Conservation (phyloP, 2,113 vertebrate genomes). For the Azemiops feae region DNA sequence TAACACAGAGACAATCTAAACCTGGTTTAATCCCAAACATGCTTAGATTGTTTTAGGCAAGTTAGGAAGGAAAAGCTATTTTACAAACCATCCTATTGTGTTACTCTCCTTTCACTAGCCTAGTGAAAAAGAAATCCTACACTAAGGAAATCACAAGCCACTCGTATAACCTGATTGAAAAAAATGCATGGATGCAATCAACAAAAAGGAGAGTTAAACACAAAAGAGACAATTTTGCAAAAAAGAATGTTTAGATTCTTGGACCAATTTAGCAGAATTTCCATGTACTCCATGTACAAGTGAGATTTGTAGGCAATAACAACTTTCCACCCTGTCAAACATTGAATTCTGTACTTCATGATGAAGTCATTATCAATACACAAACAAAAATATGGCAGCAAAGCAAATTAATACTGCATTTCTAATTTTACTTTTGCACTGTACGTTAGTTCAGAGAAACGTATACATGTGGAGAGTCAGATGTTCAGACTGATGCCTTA, state of each 20-base stretch:
- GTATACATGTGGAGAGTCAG: slow-evolving; percentile 5
- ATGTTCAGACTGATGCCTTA: slow-evolving; percentile 39
- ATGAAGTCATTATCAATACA: neutral
- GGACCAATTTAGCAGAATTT: neutral
- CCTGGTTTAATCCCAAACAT: neutral
- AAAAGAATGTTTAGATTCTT: neutral
- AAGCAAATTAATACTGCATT: neutral
- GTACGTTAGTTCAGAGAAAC: neutral
- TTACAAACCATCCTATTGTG: neutral
- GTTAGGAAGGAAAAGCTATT: neutral
- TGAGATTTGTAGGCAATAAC: neutral
- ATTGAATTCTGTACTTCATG: neutral
- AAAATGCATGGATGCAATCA: neutral
- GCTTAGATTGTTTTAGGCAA: neutral
- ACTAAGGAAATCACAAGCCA: neutral
- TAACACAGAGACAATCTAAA: neutral
- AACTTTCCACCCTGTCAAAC: neutral
- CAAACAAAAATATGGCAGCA: neutral
- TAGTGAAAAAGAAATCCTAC: neutral
- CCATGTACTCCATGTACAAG: neutral
- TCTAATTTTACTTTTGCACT: slow-evolving; percentile 11
- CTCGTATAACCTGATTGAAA: neutral
- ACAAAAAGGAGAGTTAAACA: neutral
- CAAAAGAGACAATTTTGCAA: neutral
- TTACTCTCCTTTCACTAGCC: neutral